Conservation (phyloP, 2,113 vertebrate genomes). For the Bubo scandiacus region DNA sequence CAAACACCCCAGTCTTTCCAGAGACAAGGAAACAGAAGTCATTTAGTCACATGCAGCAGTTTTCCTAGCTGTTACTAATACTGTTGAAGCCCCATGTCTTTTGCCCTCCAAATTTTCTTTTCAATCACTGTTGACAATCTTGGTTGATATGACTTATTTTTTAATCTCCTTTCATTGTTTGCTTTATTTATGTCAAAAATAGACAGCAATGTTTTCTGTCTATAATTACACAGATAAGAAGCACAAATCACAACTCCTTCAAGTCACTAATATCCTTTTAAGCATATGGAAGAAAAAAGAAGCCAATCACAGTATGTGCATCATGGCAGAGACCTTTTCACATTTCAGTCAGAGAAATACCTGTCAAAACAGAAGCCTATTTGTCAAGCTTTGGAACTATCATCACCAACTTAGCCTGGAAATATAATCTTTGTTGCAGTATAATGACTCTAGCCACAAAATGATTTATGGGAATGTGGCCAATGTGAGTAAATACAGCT, state of each 20-base stretch:
- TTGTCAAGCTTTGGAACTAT: not conserved
- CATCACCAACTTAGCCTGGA: not conserved
- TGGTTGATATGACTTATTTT: not conserved
- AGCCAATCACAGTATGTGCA: fast-evolving
- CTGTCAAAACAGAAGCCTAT: not conserved
- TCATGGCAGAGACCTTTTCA: not conserved
- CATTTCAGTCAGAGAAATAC: not conserved
- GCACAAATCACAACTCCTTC: not conserved
- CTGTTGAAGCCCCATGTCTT: not conserved
- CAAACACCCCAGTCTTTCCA: not conserved
- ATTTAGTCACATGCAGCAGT: not conserved
- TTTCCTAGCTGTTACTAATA: not conserved
- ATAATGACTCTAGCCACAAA: not conserved
- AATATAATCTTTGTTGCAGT: not conserved
- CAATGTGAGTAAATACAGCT: not conserved
- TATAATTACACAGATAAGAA: not conserved
- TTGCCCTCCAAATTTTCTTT: not conserved
- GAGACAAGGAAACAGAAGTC: not conserved
- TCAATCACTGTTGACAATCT: not conserved
- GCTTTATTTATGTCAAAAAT: not conserved
- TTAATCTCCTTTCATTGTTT: not conserved
- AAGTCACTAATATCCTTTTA: not conserved
- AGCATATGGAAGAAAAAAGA: not conserved
- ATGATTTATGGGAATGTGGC: not conserved
- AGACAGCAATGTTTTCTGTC: not conserved